Conservation (phyloP, 2,888 invertebrate genomes). For the Metellina segmentata region DNA sequence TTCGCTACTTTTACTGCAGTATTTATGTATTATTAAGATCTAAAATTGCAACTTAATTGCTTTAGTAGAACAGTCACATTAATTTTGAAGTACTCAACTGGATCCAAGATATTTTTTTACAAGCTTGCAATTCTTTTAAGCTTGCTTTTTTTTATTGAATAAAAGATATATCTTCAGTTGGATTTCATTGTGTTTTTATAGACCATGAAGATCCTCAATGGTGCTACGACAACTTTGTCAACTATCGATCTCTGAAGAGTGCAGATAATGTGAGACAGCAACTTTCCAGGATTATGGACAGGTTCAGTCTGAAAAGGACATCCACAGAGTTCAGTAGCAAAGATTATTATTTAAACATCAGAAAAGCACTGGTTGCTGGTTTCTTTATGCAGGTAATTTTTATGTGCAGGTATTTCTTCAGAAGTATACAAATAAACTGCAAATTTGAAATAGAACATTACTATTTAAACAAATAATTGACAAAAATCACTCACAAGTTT, state of each 20-base stretch:
- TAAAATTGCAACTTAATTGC: too few species aligned
- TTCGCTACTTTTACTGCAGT: too few species aligned
- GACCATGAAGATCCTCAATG: conserved; percentile 99
- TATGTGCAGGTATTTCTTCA: background rate
- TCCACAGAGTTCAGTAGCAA: conserved; percentile 99
- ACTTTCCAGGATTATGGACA: conserved; percentile 98
- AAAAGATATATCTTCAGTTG: too few species aligned
- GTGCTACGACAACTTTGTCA: conserved; percentile 99
- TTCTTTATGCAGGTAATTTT: conserved; percentile 98
- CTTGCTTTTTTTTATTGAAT: too few species aligned
- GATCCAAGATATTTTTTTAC: background rate
- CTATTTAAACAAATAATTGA: too few species aligned
- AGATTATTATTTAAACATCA: conserved; percentile 99
- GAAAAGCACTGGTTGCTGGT: conserved; percentile 98
- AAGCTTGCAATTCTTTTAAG: background rate
- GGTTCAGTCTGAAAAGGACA: conserved; percentile 94
- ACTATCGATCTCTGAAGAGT: conserved; percentile 98
- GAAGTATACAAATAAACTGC: too few species aligned
- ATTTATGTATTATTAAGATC: too few species aligned
- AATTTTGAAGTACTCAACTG: too few species aligned
- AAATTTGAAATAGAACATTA: too few species aligned
- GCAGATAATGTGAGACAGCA: conserved; percentile 99
- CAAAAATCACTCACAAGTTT: too few species aligned
- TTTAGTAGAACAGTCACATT: too few species aligned
- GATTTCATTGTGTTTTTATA: conserved; percentile 80